phyloP scores from a whole-genome alignment of 2,888 invertebrate genomes.

The Drosophila mercatorum region DNA sequence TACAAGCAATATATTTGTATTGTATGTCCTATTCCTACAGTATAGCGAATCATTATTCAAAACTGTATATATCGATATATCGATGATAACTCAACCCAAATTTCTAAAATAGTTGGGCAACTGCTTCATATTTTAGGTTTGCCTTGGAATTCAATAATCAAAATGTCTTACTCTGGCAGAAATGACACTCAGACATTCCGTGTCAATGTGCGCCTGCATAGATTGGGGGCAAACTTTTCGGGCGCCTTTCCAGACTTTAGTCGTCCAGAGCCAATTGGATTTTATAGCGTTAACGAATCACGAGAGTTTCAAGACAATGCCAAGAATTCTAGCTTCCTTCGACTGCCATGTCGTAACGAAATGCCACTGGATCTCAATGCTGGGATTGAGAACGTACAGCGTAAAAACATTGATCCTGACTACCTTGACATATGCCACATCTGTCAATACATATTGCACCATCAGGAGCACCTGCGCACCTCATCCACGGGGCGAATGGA shows the following conservation, averaged over 20 bases:
- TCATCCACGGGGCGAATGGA: slow-evolving; percentile 5
- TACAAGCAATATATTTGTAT: not conserved
- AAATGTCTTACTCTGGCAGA: not conserved
- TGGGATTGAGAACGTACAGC: slow-evolving; percentile 52
- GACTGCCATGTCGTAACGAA: slow-evolving; percentile 16
- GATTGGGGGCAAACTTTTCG: slow-evolving; percentile 4
- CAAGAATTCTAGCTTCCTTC: slow-evolving; percentile 34
- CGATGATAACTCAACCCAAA: not conserved
- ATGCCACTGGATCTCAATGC: slow-evolving; percentile 57
- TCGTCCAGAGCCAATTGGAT: slow-evolving; percentile 50
- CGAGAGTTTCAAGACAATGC: slow-evolving; percentile 43
- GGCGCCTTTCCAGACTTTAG: slow-evolving; percentile 37
- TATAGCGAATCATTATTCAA: not conserved
- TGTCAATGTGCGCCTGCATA: slow-evolving; percentile 43
- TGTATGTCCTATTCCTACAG: not conserved
- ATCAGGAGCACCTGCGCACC: slow-evolving; percentile 28
- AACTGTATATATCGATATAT: slow-evolving; percentile 6
- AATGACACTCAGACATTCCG: not conserved
- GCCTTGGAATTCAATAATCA: not conserved
- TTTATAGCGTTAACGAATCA: slow-evolving; percentile 35
- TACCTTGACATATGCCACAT: slow-evolving; percentile 20
- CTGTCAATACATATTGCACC: slow-evolving; percentile 47
- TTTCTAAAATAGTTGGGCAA: not conserved
- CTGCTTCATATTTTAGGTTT: not conserved
- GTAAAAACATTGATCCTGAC: slow-evolving; percentile 2